Conservation (phyloP, 2,113 vertebrate genomes). For the Gymnogyps californianus region DNA sequence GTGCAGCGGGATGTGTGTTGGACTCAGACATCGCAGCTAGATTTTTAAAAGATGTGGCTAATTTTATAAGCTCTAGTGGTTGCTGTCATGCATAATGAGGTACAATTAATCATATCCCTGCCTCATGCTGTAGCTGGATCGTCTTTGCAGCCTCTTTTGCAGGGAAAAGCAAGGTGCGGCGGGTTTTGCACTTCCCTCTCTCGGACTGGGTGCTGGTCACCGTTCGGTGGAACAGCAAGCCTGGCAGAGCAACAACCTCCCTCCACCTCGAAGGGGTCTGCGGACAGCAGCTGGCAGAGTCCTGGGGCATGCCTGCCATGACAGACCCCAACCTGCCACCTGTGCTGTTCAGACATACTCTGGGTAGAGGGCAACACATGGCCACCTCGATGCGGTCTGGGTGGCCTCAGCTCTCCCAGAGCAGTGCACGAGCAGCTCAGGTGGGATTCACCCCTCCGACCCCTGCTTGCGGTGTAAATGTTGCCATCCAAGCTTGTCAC, state of each 20-base stretch:
- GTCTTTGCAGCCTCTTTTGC: background rate
- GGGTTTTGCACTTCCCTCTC: background rate
- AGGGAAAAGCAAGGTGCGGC: background rate
- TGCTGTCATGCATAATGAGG: background rate
- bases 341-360: background rate
- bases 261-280: background rate
- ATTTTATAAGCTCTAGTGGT: background rate
- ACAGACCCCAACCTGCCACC: background rate
- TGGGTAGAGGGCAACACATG: background rate
- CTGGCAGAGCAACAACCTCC: background rate
- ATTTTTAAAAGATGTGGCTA: constrained; percentile 16
- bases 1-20: background rate
- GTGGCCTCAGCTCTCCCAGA: background rate
- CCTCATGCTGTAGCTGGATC: background rate
- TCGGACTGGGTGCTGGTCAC: rapidly evolving
- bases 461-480: background rate
- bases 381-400: rapidly evolving
- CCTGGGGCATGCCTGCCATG: background rate
- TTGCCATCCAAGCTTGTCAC: background rate
- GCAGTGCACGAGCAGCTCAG: background rate
- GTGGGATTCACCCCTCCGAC: background rate
- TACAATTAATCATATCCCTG: background rate
- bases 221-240: background rate
- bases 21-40: background rate
- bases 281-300: background rate